Evolutionary conservation across 2,113 vertebrate species (phyloP).

Genomic region (Amphilophus citrinellus): DNA sequence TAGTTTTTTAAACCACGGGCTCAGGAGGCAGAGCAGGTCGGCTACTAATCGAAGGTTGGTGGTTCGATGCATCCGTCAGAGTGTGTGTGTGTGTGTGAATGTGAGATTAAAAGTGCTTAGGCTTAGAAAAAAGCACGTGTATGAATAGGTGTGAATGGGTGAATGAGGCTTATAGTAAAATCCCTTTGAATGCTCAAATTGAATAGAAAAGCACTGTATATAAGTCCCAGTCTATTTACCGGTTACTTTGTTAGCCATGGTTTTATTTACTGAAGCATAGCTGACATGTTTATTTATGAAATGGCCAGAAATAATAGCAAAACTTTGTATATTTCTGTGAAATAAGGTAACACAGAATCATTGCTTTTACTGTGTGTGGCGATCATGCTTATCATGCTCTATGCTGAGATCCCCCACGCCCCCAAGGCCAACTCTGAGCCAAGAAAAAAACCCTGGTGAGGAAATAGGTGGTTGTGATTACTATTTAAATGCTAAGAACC

Average conservation of each 20-base stretch:
- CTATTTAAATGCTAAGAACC: slow-evolving; percentile 8
- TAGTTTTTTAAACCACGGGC: neutral
- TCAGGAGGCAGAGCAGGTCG: neutral
- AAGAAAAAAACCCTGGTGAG: neutral
- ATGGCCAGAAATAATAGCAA: neutral
- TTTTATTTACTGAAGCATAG: neutral
- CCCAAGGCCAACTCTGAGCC: neutral
- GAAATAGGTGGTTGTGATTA: neutral
- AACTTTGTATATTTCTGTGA: neutral
- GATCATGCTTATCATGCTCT: neutral
- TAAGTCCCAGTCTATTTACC: neutral
- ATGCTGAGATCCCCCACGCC: neutral
- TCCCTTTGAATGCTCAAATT: neutral
- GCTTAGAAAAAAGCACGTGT: neutral
- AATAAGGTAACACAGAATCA: neutral
- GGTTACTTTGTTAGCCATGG: neutral
- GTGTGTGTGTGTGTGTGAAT: neutral
- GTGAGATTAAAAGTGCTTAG: neutral
- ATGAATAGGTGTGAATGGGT: neutral
- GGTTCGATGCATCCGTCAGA: neutral
- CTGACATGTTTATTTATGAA: neutral
- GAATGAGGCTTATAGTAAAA: neutral
- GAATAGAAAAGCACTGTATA: neutral
- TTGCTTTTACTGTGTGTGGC: too few species aligned
- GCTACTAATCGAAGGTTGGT: neutral